These are phyloP conservation scores for Drosophila atripex DNA, from an alignment of 2,888 invertebrate species.

Conservation along the genomic window DNA sequence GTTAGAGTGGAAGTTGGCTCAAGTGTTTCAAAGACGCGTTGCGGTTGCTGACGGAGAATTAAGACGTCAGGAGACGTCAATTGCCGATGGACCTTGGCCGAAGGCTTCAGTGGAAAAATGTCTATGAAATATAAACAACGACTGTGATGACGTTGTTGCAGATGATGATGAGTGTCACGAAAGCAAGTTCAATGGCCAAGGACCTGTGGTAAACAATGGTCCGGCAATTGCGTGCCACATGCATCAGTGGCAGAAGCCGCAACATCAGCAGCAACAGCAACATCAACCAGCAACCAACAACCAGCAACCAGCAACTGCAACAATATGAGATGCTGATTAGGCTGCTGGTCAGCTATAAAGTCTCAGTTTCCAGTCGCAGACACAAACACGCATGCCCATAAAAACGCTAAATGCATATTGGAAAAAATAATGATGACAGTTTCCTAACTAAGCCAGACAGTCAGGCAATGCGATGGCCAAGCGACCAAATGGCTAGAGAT, in stretches of 20 bases:
- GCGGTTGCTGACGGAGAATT: slow-evolving; percentile 59
- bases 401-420: slow-evolving; percentile 75
- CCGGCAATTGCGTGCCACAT: slow-evolving; percentile 74
- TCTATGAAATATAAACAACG: slow-evolving; percentile 65
- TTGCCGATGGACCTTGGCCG: slow-evolving; percentile 56
- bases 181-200: slow-evolving; percentile 76
- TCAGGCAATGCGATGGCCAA: slow-evolving; percentile 44
- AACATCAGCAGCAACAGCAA: slow-evolving; percentile 37
- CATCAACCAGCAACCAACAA: slow-evolving; percentile 25
- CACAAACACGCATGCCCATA: slow-evolving; percentile 68
- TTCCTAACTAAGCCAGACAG: slow-evolving; percentile 68
- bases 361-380: slow-evolving; percentile 19
- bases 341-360: slow-evolving; percentile 50
- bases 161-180: slow-evolving; percentile 63
- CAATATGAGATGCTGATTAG: slow-evolving; percentile 73
- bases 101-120: slow-evolving; percentile 49
- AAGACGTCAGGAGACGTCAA: slow-evolving; percentile 76
- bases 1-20: slow-evolving; percentile 58
- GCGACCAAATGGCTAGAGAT: slow-evolving; percentile 1
- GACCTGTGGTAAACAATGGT: slow-evolving; percentile 58
- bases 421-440: slow-evolving; percentile 77
- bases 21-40: slow-evolving; percentile 70
- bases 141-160: slow-evolving; percentile 42
- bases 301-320: slow-evolving; percentile 30
- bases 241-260: slow-evolving; percentile 51